Percentiles rank a stretch among this genome's conserved stretches.
Conservation (phyloP, 2,113 vertebrate species). For the Nothobranchius furzeri region DNA sequence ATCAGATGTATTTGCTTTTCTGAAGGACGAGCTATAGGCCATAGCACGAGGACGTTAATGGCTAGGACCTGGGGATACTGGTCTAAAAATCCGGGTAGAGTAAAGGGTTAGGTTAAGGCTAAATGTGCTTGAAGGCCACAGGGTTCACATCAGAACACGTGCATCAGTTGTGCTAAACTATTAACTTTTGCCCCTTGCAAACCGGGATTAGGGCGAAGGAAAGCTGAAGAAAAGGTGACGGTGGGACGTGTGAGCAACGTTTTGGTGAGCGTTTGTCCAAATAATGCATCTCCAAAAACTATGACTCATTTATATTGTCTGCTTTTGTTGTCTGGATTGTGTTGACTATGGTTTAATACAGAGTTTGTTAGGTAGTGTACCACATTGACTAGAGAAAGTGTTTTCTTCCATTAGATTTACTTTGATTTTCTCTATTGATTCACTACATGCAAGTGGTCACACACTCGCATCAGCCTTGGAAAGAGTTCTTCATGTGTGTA, state of each 20-base stretch:
- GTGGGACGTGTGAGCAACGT: background rate
- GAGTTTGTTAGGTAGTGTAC: background rate
- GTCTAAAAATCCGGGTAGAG: conserved; percentile 54
- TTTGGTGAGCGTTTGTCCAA: background rate
- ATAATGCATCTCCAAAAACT: background rate
- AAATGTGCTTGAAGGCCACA: conserved; percentile 42
- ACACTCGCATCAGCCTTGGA: background rate
- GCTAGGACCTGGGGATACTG: conserved; percentile 43
- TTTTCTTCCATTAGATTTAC: background rate
- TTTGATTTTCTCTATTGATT: too few species aligned
- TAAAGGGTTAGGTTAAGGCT: conserved; percentile 44
- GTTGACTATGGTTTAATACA: background rate
- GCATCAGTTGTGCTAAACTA: conserved; percentile 31
- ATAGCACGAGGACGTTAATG: conserved; percentile 51
- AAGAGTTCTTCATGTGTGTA: background rate
- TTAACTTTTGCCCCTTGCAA: conserved; percentile 61
- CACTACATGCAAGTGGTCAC: background rate
- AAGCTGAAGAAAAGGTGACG: background rate
- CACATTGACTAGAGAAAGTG: background rate
- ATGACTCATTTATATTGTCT: background rate
- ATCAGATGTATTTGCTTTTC: conserved; percentile 49
- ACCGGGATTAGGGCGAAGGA: conserved; percentile 35
- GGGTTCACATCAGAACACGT: conserved; percentile 44
- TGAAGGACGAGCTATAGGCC: conserved; percentile 56
- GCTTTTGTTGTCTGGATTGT: background rate